These are phyloP conservation scores for Cepaea hortensis DNA, from an alignment of 2,888 invertebrate genomes.

Conservation along the genomic window DNA sequence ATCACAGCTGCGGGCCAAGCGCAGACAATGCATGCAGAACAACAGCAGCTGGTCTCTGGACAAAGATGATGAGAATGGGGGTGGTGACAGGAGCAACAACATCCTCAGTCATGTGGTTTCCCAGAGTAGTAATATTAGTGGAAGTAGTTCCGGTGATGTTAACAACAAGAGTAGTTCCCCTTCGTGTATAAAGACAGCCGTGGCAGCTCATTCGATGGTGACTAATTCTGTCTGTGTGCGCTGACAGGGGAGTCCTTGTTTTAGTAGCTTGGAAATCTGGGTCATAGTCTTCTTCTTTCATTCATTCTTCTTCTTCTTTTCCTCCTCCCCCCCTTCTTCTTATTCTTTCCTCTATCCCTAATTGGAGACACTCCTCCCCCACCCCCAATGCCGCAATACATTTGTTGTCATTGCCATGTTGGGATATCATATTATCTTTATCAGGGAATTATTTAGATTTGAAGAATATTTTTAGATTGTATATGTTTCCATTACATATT, in stretches of 20 bases:
- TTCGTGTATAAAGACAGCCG: neutral
- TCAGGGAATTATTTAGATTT: too few species aligned
- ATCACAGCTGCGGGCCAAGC: slow-evolving; percentile 15
- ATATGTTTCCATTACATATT: too few species aligned
- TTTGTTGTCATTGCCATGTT: too few species aligned
- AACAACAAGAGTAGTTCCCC: slow-evolving; percentile 2
- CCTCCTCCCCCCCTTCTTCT: too few species aligned
- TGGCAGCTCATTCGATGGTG: neutral
- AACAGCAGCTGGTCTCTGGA: neutral
- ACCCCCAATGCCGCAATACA: too few species aligned
- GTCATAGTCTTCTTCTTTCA: neutral
- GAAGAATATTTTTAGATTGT: too few species aligned
- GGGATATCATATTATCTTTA: neutral
- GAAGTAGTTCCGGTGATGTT: slow-evolving; percentile 11
- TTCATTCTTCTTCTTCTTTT: neutral
- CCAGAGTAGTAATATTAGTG: neutral
- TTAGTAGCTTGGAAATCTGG: too few species aligned
- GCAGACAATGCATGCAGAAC: neutral
- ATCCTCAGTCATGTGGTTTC: neutral
- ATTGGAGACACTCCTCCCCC: too few species aligned
- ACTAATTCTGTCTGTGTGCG: neutral
- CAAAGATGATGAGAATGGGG: neutral
- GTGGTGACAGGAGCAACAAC: neutral
- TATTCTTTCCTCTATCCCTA: too few species aligned
- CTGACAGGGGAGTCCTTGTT: neutral